Evolutionary conservation across 2,797 vertebrate genomes (phyloP).

Genomic region (Hozukius guyotensis): DNA sequence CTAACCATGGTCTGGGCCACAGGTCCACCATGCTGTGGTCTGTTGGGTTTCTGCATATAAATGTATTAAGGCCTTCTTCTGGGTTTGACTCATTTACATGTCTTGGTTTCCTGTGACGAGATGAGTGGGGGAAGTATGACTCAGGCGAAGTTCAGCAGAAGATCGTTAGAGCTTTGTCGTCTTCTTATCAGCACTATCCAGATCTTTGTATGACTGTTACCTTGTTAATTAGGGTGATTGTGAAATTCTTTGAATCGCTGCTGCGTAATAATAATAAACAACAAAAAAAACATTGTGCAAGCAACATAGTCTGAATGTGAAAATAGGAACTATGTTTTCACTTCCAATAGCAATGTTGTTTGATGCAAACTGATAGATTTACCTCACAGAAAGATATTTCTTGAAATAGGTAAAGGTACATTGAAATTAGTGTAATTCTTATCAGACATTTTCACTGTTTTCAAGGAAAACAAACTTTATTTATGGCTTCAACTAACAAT

Average conservation of each 20-base stretch:
- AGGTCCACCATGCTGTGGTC: conserved; percentile 44
- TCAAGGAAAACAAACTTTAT: neutral
- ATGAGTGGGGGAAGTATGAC: neutral
- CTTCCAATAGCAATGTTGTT: neutral
- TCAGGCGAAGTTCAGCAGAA: conserved; percentile 3
- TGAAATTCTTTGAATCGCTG: neutral
- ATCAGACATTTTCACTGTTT: too few species aligned
- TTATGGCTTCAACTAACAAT: neutral
- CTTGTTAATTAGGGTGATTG: neutral
- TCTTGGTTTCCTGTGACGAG: conserved; percentile 19
- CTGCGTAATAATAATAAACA: neutral
- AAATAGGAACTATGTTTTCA: neutral
- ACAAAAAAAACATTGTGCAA: neutral
- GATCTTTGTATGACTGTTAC: neutral
- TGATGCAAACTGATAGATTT: neutral
- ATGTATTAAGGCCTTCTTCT: conserved; percentile 33
- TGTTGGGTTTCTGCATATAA: conserved; percentile 23
- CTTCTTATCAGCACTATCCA: conserved; percentile 7
- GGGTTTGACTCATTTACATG: conserved; percentile 43
- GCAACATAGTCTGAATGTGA: neutral
- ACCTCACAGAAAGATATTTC: too few species aligned
- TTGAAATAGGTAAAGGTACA: neutral
- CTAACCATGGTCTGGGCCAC: conserved; percentile 55
- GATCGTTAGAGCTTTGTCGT: neutral
- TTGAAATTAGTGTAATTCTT: neutral